Percentiles rank a stretch among this genome's conserved stretches.
phyloP scores from a whole-genome alignment of 2,888 invertebrate species.

The Apodemia mormo region DNA sequence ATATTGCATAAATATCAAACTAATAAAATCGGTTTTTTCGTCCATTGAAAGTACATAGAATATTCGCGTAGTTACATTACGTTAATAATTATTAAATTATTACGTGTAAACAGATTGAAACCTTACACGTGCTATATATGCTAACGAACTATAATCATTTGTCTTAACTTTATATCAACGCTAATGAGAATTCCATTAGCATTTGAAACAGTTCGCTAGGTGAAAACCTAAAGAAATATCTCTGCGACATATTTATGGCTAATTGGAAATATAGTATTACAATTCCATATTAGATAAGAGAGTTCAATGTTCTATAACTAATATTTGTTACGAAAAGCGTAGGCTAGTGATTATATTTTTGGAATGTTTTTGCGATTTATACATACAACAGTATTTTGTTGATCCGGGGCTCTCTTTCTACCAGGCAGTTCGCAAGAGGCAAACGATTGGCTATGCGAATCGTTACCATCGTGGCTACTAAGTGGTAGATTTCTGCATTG shows the following conservation, averaged over 20 bases:
- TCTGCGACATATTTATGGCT: conserved; percentile 7
- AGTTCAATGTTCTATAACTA: background rate
- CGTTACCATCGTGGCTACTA: too few relatives aligned
- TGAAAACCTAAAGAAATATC: background rate
- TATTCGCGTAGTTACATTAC: background rate
- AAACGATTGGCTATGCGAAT: too few relatives aligned
- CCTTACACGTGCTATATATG: background rate
- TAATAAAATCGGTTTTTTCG: too few relatives aligned
- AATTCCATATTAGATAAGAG: background rate
- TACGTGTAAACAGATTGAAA: background rate
- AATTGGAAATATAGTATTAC: background rate
- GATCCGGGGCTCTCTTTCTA: too few relatives aligned
- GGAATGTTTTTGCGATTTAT: too few relatives aligned
- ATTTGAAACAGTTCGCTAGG: background rate
- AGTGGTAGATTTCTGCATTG: too few relatives aligned
- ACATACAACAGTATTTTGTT: too few relatives aligned
- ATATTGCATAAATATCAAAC: too few relatives aligned
- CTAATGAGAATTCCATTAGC: background rate
- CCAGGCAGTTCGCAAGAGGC: too few relatives aligned
- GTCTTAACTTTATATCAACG: conserved; percentile 11
- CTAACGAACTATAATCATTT: conserved; percentile 6
- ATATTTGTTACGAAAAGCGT: background rate
- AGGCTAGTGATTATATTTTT: too few relatives aligned
- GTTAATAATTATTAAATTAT: background rate
- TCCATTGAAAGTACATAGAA: too few relatives aligned